Base-by-base conservation (phyloP, 2,888 invertebrate species). In the Neoascia interrupta region DNA sequence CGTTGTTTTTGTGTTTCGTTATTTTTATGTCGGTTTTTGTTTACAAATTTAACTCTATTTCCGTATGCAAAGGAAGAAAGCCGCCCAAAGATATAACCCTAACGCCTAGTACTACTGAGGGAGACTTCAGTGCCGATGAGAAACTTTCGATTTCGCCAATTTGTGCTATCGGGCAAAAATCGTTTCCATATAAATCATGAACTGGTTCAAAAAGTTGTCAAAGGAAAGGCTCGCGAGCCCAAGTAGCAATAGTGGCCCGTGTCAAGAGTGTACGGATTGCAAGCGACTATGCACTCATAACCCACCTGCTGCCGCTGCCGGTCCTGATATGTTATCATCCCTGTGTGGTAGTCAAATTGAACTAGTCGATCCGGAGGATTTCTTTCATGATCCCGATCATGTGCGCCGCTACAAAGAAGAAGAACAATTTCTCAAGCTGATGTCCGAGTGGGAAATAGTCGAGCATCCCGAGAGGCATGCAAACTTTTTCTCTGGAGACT, bases 131-230 rank as follows among this genome's bases (percentile, higher is more conserved):
- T 89, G 88, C 85, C 86, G 84, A 91, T 92, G 92, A 91, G 91
- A 91, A 91, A 91, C 86, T 88, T 90, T 87, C 90, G 90, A 83
- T 91, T 91, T 86, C 91, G 90, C 81, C 91, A 91, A 85, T 92
- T 92, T 86, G 89, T 91, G 83, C 89, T 91, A 88, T 91, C 92
- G 90, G 92, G 92, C 81, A 90, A 89, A 85, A 92, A 92, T 90
- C 92, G 92, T 90, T 89, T 86, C 85, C 89, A 87, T 54, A 92
- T 92, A 82, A 87, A 90, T 83, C 89, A 92, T 91, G 92, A 91
- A 89, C 85, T 92, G 91, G 92, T 92, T 91, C 92, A 92, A 86
- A 92, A 92, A 88, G 90, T 91, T 90, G 90, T 92, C 89, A 89
- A 90, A 73, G 89, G 90, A 85, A 91, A 91, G 85, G 87, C 89